These are phyloP conservation scores for Camponotus pennsylvanicus DNA, from an alignment of 1,140 invertebrate genomes.

Conservation along the genomic window DNA sequence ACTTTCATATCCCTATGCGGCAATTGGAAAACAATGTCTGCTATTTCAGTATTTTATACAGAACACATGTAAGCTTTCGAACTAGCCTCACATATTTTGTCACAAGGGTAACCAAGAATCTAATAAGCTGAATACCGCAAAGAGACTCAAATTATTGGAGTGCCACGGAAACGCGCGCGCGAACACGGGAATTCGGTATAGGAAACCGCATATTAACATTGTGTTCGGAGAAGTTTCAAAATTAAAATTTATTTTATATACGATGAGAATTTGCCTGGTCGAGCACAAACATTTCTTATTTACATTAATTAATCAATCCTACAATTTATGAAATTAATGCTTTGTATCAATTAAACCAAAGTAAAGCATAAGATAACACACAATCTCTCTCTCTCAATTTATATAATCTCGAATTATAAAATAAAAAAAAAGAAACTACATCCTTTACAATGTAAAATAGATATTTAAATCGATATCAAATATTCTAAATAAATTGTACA, in stretches of 20 bases:
- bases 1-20: background rate
- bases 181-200: slow-evolving; percentile 17
- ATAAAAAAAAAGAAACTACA: background rate
- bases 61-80: background rate
- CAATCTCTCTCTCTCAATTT: slow-evolving; percentile 22
- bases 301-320: background rate
- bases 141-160: slow-evolving; percentile 65
- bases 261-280: background rate
- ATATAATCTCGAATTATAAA: background rate
- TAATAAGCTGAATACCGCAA: slow-evolving; percentile 71
- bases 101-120: slow-evolving; percentile 50
- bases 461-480: slow-evolving; percentile 1
- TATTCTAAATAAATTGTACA: background rate
- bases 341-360: background rate
- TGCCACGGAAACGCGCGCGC: slow-evolving; percentile 7
- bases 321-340: background rate
- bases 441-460: background rate
- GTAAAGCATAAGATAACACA: background rate
- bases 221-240: slow-evolving; percentile 12
- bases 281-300: background rate
- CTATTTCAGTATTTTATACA: slow-evolving; percentile 56
- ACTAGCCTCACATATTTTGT: slow-evolving; percentile 26
- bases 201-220: slow-evolving; percentile 23
- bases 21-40: background rate
- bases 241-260: slow-evolving; percentile 33